Conservation (phyloP, 1,140 invertebrate genomes). For the Pseudomyrmex dendroicus region DNA sequence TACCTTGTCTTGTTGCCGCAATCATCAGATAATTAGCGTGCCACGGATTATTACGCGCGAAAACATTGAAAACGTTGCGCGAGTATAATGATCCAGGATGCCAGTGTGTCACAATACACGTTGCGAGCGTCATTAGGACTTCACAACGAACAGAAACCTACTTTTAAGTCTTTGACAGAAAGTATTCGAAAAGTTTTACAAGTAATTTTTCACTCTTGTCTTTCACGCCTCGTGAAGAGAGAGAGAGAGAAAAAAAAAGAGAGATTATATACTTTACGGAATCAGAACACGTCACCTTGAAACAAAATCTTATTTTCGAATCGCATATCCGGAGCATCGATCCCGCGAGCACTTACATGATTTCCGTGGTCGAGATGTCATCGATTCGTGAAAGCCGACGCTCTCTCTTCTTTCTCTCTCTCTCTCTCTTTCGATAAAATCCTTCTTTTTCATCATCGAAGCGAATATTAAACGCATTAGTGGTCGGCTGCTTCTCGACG, state of each 20-base stretch:
- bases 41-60: slow-evolving; percentile 8
- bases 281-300: slow-evolving; percentile 12
- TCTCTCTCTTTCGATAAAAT: not conserved
- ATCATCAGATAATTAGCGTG: slow-evolving; percentile 40
- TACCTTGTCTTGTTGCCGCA: not conserved
- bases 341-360: slow-evolving; percentile 40
- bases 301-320: slow-evolving; percentile 5
- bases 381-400: slow-evolving; percentile 54
- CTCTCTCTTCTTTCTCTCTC: too few species aligned
- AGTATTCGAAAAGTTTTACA: not conserved
- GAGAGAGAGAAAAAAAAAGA: too few species aligned
- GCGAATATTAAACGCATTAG: slow-evolving; percentile 53
- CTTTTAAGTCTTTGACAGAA: not conserved
- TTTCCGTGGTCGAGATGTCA: slow-evolving; percentile 53
- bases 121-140: slow-evolving; percentile 1
- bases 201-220: not conserved
- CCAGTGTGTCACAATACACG: not conserved
- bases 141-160: not conserved
- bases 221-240: too few species aligned
- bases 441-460: not conserved
- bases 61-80: slow-evolving; percentile 20
- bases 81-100: slow-evolving; percentile 18
- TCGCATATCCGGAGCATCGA: slow-evolving; percentile 47
- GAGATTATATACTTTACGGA: too few species aligned
- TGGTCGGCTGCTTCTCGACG: not conserved